phyloP scores from a whole-genome alignment of 2,113 vertebrate species.

The Fregetta grallaria region DNA sequence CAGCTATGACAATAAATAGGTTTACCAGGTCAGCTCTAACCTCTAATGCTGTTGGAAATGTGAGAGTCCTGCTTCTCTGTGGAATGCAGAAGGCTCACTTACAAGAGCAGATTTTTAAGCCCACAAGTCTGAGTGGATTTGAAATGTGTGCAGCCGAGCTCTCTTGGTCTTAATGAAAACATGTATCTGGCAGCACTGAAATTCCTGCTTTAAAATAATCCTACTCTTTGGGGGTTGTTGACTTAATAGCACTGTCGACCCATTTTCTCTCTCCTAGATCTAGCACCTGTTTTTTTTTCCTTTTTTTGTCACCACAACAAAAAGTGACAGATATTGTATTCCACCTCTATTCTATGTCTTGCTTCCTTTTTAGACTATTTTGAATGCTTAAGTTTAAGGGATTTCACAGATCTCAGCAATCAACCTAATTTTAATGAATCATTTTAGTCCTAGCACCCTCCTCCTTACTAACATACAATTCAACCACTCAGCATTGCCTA shows the following conservation, averaged over 20 bases:
- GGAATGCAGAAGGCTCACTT: neutral
- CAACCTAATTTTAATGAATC: neutral
- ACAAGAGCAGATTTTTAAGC: neutral
- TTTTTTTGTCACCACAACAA: neutral
- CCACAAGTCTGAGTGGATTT: slow-evolving; percentile 21
- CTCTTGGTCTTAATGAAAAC: slow-evolving; percentile 7
- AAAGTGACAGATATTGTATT: neutral
- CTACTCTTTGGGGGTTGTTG: neutral
- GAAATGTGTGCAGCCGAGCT: neutral
- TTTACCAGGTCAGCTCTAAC: neutral
- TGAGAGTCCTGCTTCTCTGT: neutral
- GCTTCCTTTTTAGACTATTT: neutral
- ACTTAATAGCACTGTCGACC: neutral
- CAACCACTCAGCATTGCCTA: neutral
- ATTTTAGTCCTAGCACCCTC: neutral
- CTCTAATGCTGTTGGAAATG: neutral
- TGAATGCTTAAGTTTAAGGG: neutral
- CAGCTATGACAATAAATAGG: neutral
- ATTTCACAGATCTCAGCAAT: neutral
- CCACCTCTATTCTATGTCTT: neutral
- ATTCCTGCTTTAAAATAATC: neutral
- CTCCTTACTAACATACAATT: neutral
- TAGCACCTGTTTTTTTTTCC: neutral
- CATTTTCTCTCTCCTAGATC: neutral
- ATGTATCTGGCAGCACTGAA: neutral